These are phyloP conservation scores for Ostrea edulis DNA, from an alignment of 1,140 invertebrate species.

Conservation along the genomic window DNA sequence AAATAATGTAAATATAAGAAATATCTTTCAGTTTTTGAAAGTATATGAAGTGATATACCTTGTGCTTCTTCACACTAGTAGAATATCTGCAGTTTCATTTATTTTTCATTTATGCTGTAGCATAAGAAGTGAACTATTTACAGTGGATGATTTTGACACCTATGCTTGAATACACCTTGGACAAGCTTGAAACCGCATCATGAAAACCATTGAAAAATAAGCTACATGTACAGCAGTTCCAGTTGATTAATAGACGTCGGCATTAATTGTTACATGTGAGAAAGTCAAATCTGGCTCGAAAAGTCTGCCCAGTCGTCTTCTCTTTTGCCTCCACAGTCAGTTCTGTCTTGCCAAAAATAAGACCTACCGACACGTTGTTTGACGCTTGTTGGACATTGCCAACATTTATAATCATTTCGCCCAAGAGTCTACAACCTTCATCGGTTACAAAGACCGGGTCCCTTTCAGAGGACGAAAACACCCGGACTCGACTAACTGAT, in stretches of 20 bases:
- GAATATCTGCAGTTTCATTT: too few relatives aligned
- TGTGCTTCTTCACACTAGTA: too few relatives aligned
- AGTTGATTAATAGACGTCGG: not conserved
- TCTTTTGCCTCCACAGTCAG: slow-evolving; percentile 49
- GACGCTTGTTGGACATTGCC: slow-evolving; percentile 2
- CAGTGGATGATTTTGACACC: too few relatives aligned
- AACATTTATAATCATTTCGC: slow-evolving; percentile 46
- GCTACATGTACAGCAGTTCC: too few relatives aligned
- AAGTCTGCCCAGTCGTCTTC: slow-evolving; percentile 13
- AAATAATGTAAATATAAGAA: too few relatives aligned
- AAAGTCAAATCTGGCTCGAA: slow-evolving; percentile 55
- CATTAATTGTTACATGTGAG: slow-evolving; percentile 27
- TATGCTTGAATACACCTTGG: too few relatives aligned
- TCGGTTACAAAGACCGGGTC: slow-evolving; percentile 53
- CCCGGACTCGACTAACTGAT: not conserved
- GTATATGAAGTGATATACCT: too few relatives aligned
- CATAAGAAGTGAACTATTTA: too few relatives aligned
- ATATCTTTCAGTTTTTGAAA: too few relatives aligned
- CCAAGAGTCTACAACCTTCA: slow-evolving; percentile 46
- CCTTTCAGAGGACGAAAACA: slow-evolving; percentile 44
- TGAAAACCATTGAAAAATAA: too few relatives aligned
- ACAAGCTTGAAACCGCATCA: too few relatives aligned
- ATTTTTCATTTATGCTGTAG: too few relatives aligned
- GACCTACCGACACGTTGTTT: slow-evolving; percentile 36
- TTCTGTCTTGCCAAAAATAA: slow-evolving; percentile 57